These are phyloP conservation scores for Pocillopora grandis DNA, from an alignment of 92 coral and sea anemone genomes.

Conservation along the genomic window DNA sequence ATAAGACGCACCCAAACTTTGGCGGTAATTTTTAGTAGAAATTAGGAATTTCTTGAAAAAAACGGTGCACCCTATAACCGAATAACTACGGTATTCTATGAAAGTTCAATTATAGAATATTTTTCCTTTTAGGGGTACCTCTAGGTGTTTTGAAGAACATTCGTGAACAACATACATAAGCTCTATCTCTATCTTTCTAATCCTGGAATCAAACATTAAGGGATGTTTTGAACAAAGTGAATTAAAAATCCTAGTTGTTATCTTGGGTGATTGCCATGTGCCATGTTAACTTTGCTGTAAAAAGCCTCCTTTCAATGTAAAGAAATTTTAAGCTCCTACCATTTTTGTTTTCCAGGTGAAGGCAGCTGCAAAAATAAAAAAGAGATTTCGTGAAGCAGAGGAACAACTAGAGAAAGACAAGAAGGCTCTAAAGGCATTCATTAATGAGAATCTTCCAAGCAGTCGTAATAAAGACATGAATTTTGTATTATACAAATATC, in stretches of 20 bases:
- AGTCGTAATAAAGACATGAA: not conserved
- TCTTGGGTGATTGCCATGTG: not conserved
- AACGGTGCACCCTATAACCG: no score
- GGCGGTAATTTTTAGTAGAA: no score
- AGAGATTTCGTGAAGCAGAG: conserved; percentile 9
- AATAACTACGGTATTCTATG: no score
- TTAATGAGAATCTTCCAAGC: not conserved
- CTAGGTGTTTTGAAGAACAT: no score
- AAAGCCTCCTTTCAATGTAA: not conserved
- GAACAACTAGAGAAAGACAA: conserved; percentile 37
- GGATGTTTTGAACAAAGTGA: no score
- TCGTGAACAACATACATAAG: no score
- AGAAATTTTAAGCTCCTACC: not conserved
- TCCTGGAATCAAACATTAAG: no score
- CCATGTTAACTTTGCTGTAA: not conserved
- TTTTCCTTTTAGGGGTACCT: no score
- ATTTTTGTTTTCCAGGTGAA: conserved; percentile 48
- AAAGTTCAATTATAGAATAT: no score
- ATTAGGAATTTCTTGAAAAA: no score
- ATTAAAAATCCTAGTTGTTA: not conserved
- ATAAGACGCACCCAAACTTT: no score
- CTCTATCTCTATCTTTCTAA: no score
- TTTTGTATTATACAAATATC: conserved; percentile 7
- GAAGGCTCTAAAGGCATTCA: not conserved
- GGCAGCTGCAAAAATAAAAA: conserved; percentile 2